Evolutionary conservation across 2,797 vertebrate genomes (phyloP).

Genomic region (Pangasius sanitwongsei): DNA sequence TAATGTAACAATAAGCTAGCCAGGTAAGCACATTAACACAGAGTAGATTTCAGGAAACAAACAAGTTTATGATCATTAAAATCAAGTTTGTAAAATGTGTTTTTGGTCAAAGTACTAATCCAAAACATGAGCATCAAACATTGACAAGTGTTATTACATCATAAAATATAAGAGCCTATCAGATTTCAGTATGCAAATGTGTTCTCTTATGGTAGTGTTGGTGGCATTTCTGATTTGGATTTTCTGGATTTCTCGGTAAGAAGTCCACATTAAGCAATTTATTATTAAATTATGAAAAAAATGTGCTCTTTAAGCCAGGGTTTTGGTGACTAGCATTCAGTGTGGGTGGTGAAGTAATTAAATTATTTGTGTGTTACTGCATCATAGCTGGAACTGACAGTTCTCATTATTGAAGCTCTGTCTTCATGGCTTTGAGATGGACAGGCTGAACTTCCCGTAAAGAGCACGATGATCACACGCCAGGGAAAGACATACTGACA

Average conservation of each 20-base stretch:
- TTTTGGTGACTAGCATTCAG: neutral
- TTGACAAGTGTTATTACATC: neutral
- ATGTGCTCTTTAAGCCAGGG: neutral
- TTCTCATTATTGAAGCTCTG: neutral
- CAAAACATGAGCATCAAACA: neutral
- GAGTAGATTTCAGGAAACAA: neutral
- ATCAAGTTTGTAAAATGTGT: neutral
- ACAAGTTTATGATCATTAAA: neutral
- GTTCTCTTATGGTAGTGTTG: neutral
- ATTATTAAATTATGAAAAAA: neutral
- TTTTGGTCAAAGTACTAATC: neutral
- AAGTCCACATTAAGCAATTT: neutral
- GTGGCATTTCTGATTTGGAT: neutral
- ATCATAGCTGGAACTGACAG: neutral
- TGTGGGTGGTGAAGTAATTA: neutral
- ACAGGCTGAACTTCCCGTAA: neutral
- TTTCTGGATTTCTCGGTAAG: neutral
- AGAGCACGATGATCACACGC: neutral
- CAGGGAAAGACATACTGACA: neutral
- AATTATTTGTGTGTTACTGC: neutral
- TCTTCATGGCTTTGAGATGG: neutral
- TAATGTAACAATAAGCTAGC: neutral
- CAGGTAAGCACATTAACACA: neutral
- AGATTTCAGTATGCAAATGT: neutral
- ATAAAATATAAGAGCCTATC: neutral